A percentile compares a stretch with the other conserved stretches of the same genome.
phyloP scores from a whole-genome alignment of 2,888 invertebrate species.

The Formica aserva region DNA sequence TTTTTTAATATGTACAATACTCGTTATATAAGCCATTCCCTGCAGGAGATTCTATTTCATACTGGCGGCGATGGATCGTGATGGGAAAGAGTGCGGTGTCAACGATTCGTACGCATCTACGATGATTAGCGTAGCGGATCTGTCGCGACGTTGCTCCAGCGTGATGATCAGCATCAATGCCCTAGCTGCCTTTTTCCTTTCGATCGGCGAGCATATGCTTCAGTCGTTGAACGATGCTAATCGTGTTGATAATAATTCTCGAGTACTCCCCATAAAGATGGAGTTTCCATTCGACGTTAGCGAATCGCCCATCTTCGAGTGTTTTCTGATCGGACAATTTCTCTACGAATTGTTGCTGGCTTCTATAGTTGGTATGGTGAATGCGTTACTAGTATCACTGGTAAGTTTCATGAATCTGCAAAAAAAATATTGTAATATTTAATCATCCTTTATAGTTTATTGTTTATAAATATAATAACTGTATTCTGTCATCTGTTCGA shows the following conservation, averaged over 20 bases:
- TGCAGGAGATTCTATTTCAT: conserved; percentile 57
- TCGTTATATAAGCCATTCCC: conserved; percentile 23
- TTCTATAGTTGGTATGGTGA: conserved; percentile 46
- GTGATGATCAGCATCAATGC: conserved; percentile 55
- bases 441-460: neutral
- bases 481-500: neutral
- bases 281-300: conserved; percentile 60
- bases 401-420: conserved; percentile 44
- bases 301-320: conserved; percentile 57
- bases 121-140: conserved; percentile 53
- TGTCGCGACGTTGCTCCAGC: conserved; percentile 52
- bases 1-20: neutral
- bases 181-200: conserved; percentile 45
- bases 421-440: neutral
- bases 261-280: conserved; percentile 63
- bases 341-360: conserved; percentile 49
- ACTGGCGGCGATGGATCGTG: conserved; percentile 44
- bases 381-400: conserved; percentile 62
- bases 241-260: conserved; percentile 14
- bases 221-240: conserved; percentile 7
- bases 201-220: conserved; percentile 45
- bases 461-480: neutral
- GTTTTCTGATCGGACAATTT: conserved; percentile 59
- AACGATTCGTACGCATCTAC: neutral
- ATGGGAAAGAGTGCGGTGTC: conserved; percentile 53